Evolutionary conservation across 1,140 invertebrate species (phyloP).

Genomic region (Choristoneura fumiferana): DNA sequence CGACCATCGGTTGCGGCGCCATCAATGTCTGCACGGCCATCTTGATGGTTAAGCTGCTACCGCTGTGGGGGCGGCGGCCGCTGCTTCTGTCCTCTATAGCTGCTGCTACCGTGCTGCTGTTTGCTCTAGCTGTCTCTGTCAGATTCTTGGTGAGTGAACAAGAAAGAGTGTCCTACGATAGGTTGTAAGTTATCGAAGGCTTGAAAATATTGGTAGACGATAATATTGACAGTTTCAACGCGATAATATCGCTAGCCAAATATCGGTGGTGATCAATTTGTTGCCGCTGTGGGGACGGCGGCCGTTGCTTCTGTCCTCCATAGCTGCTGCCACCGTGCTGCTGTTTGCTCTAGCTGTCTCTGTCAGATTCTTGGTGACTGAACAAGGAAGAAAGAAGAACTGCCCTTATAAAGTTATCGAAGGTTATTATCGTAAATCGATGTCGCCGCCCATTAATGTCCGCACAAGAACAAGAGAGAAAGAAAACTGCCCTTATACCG

Average conservation of each 20-base stretch:
- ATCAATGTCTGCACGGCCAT: slow-evolving; percentile 86
- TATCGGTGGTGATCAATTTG: slow-evolving; percentile 80
- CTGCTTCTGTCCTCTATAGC: slow-evolving; percentile 80
- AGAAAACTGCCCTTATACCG: no score
- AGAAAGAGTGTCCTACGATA: no score
- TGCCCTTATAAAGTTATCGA: no score
- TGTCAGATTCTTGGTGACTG: slow-evolving; percentile 81
- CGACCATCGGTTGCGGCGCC: slow-evolving; percentile 84
- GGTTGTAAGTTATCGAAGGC: no score
- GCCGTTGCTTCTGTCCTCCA: slow-evolving; percentile 80
- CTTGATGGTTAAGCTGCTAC: slow-evolving; percentile 80
- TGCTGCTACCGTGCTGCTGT: slow-evolving; percentile 74
- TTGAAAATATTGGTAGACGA: no score
- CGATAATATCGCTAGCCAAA: no score
- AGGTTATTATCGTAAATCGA: no score
- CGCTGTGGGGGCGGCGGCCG: slow-evolving; percentile 77
- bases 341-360: slow-evolving; percentile 79
- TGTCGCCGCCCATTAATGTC: no score
- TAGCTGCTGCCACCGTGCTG: slow-evolving; percentile 71
- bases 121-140: slow-evolving; percentile 79
- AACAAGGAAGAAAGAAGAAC: no score
- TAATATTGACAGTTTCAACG: no score
- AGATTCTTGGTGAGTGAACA: slow-evolving; percentile 80
- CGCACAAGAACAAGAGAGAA: no score
- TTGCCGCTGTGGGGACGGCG: slow-evolving; percentile 80